Conservation (phyloP, 1,140 invertebrate species). For the Agraylea sexmaculata region DNA sequence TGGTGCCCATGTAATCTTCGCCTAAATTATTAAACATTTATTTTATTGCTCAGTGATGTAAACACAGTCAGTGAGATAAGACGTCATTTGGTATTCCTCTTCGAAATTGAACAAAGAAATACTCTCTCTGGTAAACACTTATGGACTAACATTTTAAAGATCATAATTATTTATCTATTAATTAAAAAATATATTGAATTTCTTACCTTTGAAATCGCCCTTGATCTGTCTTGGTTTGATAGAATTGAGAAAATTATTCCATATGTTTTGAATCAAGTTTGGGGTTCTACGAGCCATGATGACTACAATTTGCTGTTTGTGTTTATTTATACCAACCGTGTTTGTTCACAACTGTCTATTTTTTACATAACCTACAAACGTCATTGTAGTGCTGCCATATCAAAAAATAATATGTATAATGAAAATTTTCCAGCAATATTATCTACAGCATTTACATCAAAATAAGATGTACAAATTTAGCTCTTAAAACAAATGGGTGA, state of each 20-base stretch:
- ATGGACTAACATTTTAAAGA: slow-evolving; percentile 2
- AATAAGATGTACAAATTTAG: no score
- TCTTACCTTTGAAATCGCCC: slow-evolving; percentile 37
- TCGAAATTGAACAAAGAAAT: not conserved
- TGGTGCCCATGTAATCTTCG: slow-evolving; percentile 66
- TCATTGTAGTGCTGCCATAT: not conserved
- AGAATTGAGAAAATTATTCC: slow-evolving; percentile 45
- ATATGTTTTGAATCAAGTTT: slow-evolving; percentile 11
- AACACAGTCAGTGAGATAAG: not conserved
- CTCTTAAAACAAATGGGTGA: no score
- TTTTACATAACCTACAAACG: not conserved
- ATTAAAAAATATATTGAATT: not conserved
- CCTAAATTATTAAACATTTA: slow-evolving; percentile 31
- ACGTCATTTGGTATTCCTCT: not conserved
- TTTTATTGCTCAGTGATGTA: no score
- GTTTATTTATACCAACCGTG: slow-evolving; percentile 12
- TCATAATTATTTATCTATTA: not conserved
- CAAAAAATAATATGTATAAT: not conserved
- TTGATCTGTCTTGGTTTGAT: slow-evolving; percentile 39
- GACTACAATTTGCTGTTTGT: no score
- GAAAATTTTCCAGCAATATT: not conserved
- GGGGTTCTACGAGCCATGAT: slow-evolving; percentile 28
- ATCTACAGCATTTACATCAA: not conserved
- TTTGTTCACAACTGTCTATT: not conserved
- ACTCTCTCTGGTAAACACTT: slow-evolving; percentile 7